Base-by-base conservation (phyloP, 2,797 vertebrate genomes). In the Lutjanus argentimaculatus region DNA sequence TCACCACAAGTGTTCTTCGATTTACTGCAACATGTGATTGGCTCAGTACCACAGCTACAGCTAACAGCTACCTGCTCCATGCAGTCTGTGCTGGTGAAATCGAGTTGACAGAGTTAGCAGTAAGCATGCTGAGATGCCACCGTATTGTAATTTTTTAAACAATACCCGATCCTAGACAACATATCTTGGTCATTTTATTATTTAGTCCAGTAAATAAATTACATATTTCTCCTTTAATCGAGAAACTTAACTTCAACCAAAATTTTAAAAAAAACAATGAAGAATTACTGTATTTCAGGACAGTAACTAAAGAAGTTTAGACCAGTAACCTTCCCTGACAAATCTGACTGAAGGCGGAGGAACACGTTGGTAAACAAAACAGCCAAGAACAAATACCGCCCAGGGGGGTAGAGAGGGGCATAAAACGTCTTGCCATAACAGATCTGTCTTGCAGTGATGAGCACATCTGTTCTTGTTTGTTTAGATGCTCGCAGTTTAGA, bases 371-470 rank as follows among this genome's bases (percentile, higher is more conserved):
- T 72, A 57, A 84, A 86, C 43, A 87, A 72, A 58, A n/a, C 70
- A 82, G 62, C 52, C 21, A 82, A 76, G 75, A 68, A 83, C 85
- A 79, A 57, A 75, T 15, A 52, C 17, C 40, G 46, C 81, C 77
- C 14, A 9, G 55, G 57, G 80, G 46, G 63, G n/a, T 0, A 6
- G 48, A 64, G 61, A 76, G 25, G 48, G 67, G 42, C 67, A 82
- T 43, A 46, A 66, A 62, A 57, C 17, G 43, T 17, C 72, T 77
- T 65, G 62, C 80, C 72, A 71, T 25, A 46, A 75, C 8, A 69
- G 45, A 85, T 83, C 65, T 82, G n/a, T 80, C 64, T 72, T 66
- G 46, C 42, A 57, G 57, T 43, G 76, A 73, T 78, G 66, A 82
- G 19, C 42, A 71, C 73, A 79, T 85, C 65, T 76, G 59, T 45